Base-by-base conservation (phyloP, 2,888 invertebrate genomes). In the Cerastis leucographa region DNA sequence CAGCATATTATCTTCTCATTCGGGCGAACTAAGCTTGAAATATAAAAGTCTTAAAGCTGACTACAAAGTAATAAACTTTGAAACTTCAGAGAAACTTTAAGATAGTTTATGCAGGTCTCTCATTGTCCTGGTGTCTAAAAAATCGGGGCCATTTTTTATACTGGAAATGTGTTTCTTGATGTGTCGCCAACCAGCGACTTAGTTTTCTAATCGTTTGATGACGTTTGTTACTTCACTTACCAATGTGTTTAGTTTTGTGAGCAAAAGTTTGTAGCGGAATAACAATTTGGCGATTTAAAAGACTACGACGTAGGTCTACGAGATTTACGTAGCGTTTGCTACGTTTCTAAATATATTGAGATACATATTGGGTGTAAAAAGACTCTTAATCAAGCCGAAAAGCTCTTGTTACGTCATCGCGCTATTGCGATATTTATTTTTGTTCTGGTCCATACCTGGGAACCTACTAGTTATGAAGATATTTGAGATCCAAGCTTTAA, bases 1-100 rank as follows among this genome's bases (percentile, higher is more conserved):
- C 70, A 70, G 78, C 69, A 70, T 78, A 77, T 73, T 78, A 80
- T 76, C 78, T 71, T 76, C 44, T 76, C 65, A 61, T 81, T 73
- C 22, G 61, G 49, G 35, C 29, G 66, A 76, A 66, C 68, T 71
- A 44, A 19, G 29, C 49, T 79, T 59, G 56, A 42, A 46, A 35
- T 61, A 79, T 79, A 56, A 73, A 69, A 74, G 56, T 29, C 66
- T 80, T 72, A 69, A 49, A 62, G 29, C 68, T 25, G 66, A 56
- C 59, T 54, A 51, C 64, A 75, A 78, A 79, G 66, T 65, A 72
- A 75, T 73, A 46, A 72, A 76, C 35, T 65, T 73, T 49, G 19
- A 35, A 70, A 42, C 46, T 54, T 80, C 19, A 76, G 29, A 71
- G 56, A 72, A 80, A 69, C 49, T 66, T 40, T 17, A 42, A 49